Evolutionary conservation across 1,140 invertebrate genomes (phyloP).

Genomic region (Eulimnadia texana): DNA sequence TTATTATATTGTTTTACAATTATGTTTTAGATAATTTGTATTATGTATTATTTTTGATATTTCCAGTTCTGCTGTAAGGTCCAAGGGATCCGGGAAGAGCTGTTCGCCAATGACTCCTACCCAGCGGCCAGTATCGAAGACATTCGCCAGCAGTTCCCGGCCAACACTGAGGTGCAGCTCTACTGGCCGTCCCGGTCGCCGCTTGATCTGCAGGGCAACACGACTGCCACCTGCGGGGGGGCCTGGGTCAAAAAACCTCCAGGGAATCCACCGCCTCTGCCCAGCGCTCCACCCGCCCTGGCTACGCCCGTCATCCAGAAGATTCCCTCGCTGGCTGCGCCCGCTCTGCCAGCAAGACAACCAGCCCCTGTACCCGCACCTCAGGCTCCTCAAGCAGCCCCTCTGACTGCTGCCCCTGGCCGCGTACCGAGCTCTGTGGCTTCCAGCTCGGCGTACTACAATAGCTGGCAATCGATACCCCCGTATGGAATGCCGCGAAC

Average conservation of each 20-base stretch:
- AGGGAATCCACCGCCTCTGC: slow-evolving; percentile 15
- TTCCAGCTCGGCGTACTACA: too few species aligned
- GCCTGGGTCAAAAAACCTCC: slow-evolving; percentile 23
- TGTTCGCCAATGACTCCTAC: slow-evolving; percentile 76
- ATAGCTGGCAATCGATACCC: too few species aligned
- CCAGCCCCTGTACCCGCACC: not conserved
- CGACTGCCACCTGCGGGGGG: slow-evolving; percentile 19
- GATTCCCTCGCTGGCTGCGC: slow-evolving; percentile 14
- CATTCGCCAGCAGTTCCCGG: slow-evolving; percentile 78
- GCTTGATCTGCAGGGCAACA: slow-evolving; percentile 12
- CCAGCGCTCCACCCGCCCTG: slow-evolving; percentile 12
- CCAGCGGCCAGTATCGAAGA: slow-evolving; percentile 75
- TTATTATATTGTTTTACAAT: too few species aligned
- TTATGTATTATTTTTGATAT: too few species aligned
- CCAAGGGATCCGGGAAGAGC: slow-evolving; percentile 76
- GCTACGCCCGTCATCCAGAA: slow-evolving; percentile 15
- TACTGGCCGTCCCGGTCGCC: slow-evolving; percentile 56
- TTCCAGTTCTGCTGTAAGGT: slow-evolving; percentile 73
- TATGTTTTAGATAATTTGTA: too few species aligned
- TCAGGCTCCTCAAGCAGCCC: too few species aligned
- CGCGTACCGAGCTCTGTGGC: too few species aligned
- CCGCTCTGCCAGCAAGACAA: not conserved
- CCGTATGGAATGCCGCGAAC: too few species aligned
- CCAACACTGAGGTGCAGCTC: slow-evolving; percentile 72
- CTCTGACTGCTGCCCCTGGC: too few species aligned